Evolutionary conservation across 2,797 vertebrate species (phyloP).

Genomic region (Odontamblyopus lacepedii): DNA sequence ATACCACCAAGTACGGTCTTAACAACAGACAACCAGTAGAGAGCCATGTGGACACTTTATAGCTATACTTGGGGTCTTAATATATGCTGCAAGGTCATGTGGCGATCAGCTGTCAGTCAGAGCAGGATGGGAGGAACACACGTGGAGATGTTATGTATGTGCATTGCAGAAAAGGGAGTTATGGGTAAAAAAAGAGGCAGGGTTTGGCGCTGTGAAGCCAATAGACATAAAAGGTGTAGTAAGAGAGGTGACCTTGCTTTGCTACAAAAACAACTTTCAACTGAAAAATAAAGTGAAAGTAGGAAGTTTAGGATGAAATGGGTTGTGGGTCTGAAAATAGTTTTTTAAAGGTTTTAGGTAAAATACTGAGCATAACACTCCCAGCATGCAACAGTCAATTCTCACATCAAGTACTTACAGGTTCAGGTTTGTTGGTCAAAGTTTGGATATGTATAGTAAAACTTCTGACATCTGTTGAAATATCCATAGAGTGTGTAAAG

Average conservation of each 20-base stretch:
- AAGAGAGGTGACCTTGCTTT: conserved; percentile 58
- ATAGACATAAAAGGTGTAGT: conserved; percentile 31
- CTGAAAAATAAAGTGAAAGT: conserved; percentile 29
- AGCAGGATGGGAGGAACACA: conserved; percentile 23
- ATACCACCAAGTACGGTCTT: conserved; percentile 8
- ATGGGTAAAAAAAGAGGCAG: conserved; percentile 10
- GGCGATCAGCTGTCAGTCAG: conserved; percentile 56
- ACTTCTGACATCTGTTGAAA: neutral
- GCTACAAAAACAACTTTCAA: conserved; percentile 50
- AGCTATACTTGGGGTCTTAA: conserved; percentile 17
- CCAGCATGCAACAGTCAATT: neutral
- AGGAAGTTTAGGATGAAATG: conserved; percentile 17
- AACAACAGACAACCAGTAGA: conserved; percentile 16
- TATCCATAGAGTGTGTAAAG: too few relatives aligned
- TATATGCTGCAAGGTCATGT: conserved; percentile 47
- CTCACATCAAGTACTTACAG: neutral
- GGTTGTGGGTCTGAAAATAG: neutral
- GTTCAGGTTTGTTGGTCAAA: neutral
- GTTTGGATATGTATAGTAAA: neutral
- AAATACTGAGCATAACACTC: neutral
- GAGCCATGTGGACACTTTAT: conserved; percentile 19
- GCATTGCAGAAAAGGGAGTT: neutral
- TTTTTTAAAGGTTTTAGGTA: neutral
- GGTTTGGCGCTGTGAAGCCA: conserved; percentile 34
- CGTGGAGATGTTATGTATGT: conserved; percentile 25